These are phyloP conservation scores for Calycopis cecrops DNA, from an alignment of 1,140 invertebrate genomes.

Conservation along the genomic window DNA sequence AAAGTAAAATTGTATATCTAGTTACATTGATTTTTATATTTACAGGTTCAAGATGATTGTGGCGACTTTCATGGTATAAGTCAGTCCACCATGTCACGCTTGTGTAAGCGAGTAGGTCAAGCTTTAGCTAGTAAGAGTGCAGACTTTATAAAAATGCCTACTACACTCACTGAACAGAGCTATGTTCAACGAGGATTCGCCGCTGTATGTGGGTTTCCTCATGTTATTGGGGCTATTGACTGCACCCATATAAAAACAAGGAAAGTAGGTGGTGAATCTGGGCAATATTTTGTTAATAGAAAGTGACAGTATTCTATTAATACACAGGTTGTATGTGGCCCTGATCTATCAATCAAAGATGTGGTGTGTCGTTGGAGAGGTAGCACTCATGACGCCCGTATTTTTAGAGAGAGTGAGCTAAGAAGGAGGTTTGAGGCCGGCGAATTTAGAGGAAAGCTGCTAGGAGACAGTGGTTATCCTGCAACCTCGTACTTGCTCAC, in stretches of 20 bases:
- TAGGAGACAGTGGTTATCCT: constrained; percentile 14
- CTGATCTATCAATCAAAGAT: constrained; percentile 10
- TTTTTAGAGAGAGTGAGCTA: not conserved
- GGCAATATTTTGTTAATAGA: constrained; percentile 16
- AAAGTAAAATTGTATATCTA: not conserved
- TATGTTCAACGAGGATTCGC: constrained; percentile 10
- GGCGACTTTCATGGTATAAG: constrained; percentile 19
- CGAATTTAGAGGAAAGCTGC: constrained; percentile 4
- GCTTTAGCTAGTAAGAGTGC: too few relatives aligned
- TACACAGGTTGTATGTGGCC: constrained; percentile 18
- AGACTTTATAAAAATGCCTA: constrained; percentile 19
- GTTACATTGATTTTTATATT: constrained; percentile 9
- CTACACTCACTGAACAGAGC: constrained; percentile 9
- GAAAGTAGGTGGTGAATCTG: too few relatives aligned
- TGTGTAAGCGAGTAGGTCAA: constrained; percentile 15
- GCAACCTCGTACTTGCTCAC: constrained; percentile 1
- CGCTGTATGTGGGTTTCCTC: constrained; percentile 8
- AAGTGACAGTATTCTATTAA: constrained; percentile 12
- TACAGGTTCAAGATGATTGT: constrained; percentile 22
- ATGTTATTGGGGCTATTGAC: constrained; percentile 16
- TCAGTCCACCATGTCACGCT: constrained; percentile 15
- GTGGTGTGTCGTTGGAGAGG: constrained; percentile 15
- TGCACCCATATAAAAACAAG: constrained; percentile 22
- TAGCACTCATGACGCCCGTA: constrained; percentile 8
- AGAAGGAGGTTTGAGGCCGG: constrained; percentile 15